phyloP scores from a whole-genome alignment of 2,797 vertebrate genomes.

The Gila robusta region DNA sequence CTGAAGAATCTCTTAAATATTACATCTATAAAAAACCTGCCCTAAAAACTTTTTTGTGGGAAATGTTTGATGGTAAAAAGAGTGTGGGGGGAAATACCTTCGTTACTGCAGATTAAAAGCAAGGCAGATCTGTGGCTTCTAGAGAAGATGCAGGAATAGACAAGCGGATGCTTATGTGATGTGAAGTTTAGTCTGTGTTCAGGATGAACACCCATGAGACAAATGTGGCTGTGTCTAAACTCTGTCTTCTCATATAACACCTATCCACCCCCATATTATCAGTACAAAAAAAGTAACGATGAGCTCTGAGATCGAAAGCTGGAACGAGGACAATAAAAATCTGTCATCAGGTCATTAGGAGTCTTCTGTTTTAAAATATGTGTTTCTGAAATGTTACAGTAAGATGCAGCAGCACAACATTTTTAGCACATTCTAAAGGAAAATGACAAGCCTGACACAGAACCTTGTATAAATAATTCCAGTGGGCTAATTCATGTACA shows the following conservation, averaged over 20 bases:
- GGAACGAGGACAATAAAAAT: conserved; percentile 16
- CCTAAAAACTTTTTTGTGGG: conserved; percentile 21
- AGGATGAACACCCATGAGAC: conserved; percentile 30
- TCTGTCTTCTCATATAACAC: conserved; percentile 28
- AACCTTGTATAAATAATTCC: conserved; percentile 60
- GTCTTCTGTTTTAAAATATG: neutral
- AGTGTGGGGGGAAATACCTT: neutral
- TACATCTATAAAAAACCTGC: neutral
- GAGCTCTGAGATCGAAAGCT: conserved; percentile 10
- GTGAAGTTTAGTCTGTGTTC: conserved; percentile 29
- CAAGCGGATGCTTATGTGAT: conserved; percentile 33
- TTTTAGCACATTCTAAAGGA: conserved; percentile 37
- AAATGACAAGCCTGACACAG: conserved; percentile 45
- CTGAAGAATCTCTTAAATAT: conserved; percentile 31
- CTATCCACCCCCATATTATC: conserved; percentile 20
- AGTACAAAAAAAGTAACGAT: conserved; percentile 32
- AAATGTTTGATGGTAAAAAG: conserved; percentile 24
- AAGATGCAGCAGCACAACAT: conserved; percentile 12
- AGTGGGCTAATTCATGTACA: conserved; percentile 60
- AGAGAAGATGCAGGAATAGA: conserved; percentile 22
- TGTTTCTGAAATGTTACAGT: conserved; percentile 11
- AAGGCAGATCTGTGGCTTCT: conserved; percentile 32
- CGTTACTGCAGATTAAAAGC: conserved; percentile 41
- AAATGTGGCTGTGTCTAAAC: conserved; percentile 39
- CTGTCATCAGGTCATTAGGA: conserved; percentile 46